A percentile compares a stretch with the other conserved stretches of the same genome.
phyloP scores from a whole-genome alignment of 2,797 vertebrate species.

The Galago senegalensis region DNA sequence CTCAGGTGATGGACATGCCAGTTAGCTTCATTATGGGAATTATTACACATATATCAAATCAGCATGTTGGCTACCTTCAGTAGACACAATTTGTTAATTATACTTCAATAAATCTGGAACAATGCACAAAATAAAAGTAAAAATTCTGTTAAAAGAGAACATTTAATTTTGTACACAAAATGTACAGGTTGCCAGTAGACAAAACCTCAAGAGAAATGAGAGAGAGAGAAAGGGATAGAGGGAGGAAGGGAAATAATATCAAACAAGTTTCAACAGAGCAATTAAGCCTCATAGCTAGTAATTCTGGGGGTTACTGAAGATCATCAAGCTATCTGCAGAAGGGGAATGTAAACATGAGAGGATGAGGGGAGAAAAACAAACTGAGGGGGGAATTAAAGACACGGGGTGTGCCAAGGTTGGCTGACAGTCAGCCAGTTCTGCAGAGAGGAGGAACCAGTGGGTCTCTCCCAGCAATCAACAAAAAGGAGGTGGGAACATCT shows the following conservation, averaged over 20 bases:
- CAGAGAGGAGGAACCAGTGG: background rate
- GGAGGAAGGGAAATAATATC: background rate
- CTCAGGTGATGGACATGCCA: background rate
- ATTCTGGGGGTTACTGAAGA: background rate
- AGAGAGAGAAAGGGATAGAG: too few species aligned
- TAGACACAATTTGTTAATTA: background rate
- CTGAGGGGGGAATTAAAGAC: background rate
- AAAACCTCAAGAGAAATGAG: background rate
- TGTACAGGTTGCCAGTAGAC: background rate
- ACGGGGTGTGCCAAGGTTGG: background rate
- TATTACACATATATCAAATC: background rate
- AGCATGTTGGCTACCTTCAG: background rate
- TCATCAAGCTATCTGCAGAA: background rate
- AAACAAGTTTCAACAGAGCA: background rate
- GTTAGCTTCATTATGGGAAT: background rate
- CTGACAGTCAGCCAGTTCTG: background rate
- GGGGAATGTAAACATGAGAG: background rate
- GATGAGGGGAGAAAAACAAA: background rate
- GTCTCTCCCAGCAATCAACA: background rate
- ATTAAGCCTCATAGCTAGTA: background rate
- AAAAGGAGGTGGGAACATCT: background rate
- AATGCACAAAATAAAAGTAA: background rate
- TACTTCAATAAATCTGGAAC: background rate
- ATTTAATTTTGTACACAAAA: constrained; percentile 13
- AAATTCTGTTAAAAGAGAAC: background rate